phyloP scores from a whole-genome alignment of 1,140 invertebrate genomes.

The Pentalonia nigronervosa region DNA sequence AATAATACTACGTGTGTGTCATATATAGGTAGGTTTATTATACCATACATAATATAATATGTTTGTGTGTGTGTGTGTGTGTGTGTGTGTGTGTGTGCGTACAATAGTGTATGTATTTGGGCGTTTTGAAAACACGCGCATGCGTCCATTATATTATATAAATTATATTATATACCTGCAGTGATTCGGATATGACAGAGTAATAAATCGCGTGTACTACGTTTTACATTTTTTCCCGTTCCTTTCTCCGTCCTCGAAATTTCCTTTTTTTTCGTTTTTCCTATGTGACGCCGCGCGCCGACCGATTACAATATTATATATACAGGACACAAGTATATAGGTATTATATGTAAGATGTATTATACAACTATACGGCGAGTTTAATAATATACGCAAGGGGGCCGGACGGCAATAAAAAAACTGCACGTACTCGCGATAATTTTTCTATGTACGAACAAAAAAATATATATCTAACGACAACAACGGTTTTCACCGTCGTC shows the following conservation, averaged over 20 bases:
- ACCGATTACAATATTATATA: background rate
- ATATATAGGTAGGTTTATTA: background rate
- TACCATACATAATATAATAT: background rate
- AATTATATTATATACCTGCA: background rate
- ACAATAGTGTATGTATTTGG: background rate
- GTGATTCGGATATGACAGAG: background rate
- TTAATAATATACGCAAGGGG: background rate
- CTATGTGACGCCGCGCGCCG: background rate
- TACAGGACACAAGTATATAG: too few relatives aligned
- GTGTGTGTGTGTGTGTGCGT: background rate
- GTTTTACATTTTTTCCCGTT: background rate
- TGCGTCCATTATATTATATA: background rate
- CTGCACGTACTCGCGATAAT: constrained; percentile 30
- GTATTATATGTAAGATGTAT: background rate
- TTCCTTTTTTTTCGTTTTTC: constrained; percentile 26
- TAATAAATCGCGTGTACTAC: constrained; percentile 38
- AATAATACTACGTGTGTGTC: constrained; percentile 12
- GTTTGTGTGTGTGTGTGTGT: background rate
- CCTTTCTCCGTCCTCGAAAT: constrained; percentile 26
- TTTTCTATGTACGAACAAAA: background rate
- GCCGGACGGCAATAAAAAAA: background rate
- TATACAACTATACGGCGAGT: background rate
- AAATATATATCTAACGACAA: background rate
- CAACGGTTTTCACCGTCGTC: background rate
- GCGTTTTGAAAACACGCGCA: background rate